These are phyloP conservation scores for Drosophila leonis DNA, from an alignment of 2,888 invertebrate species.

Conservation along the genomic window DNA sequence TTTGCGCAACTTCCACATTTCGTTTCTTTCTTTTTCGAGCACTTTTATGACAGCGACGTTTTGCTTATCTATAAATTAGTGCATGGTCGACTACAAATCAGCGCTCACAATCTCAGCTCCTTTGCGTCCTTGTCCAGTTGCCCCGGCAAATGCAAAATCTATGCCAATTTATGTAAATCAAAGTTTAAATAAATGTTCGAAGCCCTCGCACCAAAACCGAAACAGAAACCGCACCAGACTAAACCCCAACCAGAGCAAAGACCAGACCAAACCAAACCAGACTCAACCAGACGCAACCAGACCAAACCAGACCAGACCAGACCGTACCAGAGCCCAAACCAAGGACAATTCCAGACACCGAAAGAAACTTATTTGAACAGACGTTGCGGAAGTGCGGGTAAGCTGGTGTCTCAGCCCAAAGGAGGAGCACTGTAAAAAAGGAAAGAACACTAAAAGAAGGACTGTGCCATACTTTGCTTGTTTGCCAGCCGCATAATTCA, in stretches of 20 bases:
- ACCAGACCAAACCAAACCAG: slow-evolving; percentile 14
- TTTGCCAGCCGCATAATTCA: slow-evolving; percentile 64
- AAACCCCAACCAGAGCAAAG: slow-evolving; percentile 15
- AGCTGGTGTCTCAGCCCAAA: slow-evolving; percentile 17
- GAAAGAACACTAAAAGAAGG: not conserved
- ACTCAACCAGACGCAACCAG: slow-evolving; percentile 1
- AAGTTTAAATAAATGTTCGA: slow-evolving; percentile 66
- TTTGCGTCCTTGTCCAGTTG: too few species aligned
- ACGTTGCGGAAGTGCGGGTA: slow-evolving; percentile 42
- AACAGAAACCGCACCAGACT: slow-evolving; percentile 33
- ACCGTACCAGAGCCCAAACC: slow-evolving; percentile 7
- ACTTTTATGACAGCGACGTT: slow-evolving; percentile 35
- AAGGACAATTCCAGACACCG: slow-evolving; percentile 18
- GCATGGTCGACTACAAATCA: slow-evolving; percentile 56
- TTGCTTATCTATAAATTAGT: slow-evolving; percentile 68
- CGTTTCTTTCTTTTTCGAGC: not conserved
- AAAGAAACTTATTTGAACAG: slow-evolving; percentile 57
- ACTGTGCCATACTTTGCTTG: slow-evolving; percentile 28
- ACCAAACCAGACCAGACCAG: not conserved
- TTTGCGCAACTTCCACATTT: slow-evolving; percentile 12
- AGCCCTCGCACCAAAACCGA: slow-evolving; percentile 7
- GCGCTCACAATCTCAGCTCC: slow-evolving; percentile 10
- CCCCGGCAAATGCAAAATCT: slow-evolving; percentile 50
- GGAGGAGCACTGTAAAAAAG: slow-evolving; percentile 1
- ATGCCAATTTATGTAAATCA: slow-evolving; percentile 71